Percentiles rank a stretch among this genome's conserved stretches.
phyloP scores from a whole-genome alignment of 2,113 vertebrate species.

The Bagarius yarrelli region DNA sequence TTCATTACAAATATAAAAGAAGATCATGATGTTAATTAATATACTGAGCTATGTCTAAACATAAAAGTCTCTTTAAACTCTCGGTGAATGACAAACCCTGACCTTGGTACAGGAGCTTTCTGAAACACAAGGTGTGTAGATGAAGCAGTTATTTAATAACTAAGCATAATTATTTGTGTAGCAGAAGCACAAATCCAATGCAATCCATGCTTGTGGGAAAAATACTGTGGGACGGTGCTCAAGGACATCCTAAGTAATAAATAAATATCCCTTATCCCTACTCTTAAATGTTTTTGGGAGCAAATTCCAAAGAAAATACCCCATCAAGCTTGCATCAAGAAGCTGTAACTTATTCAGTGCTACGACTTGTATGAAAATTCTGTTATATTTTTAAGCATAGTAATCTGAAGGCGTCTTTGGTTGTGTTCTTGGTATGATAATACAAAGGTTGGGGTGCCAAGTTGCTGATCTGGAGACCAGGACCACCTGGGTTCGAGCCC shows the following conservation, averaged over 20 bases:
- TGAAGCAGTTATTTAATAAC: slow-evolving; percentile 28
- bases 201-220: slow-evolving; percentile 8
- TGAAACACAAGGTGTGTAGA: neutral
- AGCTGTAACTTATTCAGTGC: neutral
- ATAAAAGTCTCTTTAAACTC: neutral
- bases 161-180: slow-evolving; percentile 6
- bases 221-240: neutral
- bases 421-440: neutral
- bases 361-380: too few species aligned
- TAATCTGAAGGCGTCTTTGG: neutral
- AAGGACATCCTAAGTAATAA: neutral
- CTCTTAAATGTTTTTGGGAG: neutral
- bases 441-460: too few species aligned
- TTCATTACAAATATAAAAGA: neutral
- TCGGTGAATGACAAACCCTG: neutral
- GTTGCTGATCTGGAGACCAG: too few species aligned
- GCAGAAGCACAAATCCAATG: neutral
- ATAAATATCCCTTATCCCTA: neutral
- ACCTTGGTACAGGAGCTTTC: neutral
- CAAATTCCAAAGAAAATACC: neutral
- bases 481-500: too few species aligned
- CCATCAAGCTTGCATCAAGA: neutral
- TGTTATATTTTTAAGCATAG: neutral
- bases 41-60: too few species aligned
- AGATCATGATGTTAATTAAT: too few species aligned